phyloP scores from a whole-genome alignment of 2,888 invertebrate species.

The Salpingus planirostris region DNA sequence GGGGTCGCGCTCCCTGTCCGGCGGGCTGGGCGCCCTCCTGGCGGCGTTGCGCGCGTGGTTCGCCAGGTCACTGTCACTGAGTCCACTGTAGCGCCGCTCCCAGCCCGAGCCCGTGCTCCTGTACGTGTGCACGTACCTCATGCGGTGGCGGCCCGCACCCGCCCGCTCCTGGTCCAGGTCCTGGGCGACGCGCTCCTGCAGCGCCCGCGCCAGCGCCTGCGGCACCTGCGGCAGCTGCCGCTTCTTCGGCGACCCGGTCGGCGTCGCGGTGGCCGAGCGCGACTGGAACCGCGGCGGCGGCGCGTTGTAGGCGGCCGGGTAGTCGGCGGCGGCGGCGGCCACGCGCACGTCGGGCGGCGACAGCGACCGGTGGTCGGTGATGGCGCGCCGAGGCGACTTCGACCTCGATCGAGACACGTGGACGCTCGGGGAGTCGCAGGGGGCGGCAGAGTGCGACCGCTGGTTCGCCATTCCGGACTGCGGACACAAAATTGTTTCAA shows the following conservation, averaged over 20 bases:
- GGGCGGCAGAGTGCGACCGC: conserved; percentile 82
- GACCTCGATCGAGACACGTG: conserved; percentile 58
- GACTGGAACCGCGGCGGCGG: conserved; percentile 68
- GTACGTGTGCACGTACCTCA: conserved; percentile 65
- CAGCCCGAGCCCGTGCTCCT: conserved; percentile 69
- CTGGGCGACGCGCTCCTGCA: conserved; percentile 65
- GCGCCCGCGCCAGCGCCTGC: conserved; percentile 52
- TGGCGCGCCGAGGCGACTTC: conserved; percentile 64
- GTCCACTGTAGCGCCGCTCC: conserved; percentile 75
- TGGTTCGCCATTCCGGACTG: conserved; percentile 48
- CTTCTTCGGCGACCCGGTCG: conserved; percentile 89
- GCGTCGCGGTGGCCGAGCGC: conserved; percentile 84
- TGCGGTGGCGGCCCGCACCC: conserved; percentile 54
- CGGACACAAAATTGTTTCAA: too few relatives aligned
- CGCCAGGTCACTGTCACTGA: conserved; percentile 77
- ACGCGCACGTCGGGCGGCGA: conserved; percentile 69
- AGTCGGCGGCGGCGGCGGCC: conserved; percentile 51
- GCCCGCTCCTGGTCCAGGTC: conserved; percentile 70
- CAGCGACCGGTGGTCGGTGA: conserved; percentile 62
- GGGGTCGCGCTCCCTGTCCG: conserved; percentile 51
- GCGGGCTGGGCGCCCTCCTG: conserved; percentile 30
- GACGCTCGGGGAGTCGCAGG: conserved; percentile 53
- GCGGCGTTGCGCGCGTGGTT: conserved; percentile 49
- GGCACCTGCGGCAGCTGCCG: conserved; percentile 94
- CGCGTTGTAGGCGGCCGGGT: conserved; percentile 46